Conservation (phyloP, 2,113 vertebrate genomes). For the Mus spicilegus region DNA sequence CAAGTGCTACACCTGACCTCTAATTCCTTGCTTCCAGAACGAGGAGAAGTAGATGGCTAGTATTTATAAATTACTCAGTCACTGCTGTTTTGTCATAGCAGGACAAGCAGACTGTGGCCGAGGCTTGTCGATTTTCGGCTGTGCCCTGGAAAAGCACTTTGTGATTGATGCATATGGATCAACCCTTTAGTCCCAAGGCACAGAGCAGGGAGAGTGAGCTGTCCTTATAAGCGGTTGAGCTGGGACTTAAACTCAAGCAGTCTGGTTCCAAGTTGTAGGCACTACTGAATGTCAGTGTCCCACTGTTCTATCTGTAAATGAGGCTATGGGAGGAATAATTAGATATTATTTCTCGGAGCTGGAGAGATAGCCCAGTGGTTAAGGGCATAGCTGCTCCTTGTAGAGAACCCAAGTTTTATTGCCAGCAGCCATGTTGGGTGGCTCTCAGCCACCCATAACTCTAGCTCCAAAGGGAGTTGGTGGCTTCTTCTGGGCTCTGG, state of each 20-base stretch:
- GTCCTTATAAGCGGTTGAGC: not conserved
- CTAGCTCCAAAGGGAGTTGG: not conserved
- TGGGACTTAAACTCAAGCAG: not conserved
- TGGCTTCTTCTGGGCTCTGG: not conserved
- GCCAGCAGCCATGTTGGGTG: not conserved
- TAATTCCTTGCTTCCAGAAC: not conserved
- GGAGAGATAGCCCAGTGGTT: not conserved
- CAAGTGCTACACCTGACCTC: not conserved
- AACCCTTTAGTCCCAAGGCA: not conserved
- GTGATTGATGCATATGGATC: accelerated
- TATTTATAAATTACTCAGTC: not conserved
- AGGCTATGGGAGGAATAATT: not conserved
- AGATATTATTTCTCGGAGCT: not conserved
- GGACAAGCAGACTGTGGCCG: not conserved
- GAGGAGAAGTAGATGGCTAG: not conserved
- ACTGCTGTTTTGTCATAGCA: not conserved
- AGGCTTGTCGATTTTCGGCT: not conserved
- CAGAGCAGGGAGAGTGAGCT: not conserved
- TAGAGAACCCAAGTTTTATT: not conserved
- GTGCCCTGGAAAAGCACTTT: accelerated
- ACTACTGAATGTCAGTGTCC: not conserved
- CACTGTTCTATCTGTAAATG: not conserved
- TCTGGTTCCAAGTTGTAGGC: not conserved
- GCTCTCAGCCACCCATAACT: not conserved
- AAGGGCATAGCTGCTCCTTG: not conserved